Conservation (phyloP, 2,113 vertebrate genomes). For the Bubo bubo region DNA sequence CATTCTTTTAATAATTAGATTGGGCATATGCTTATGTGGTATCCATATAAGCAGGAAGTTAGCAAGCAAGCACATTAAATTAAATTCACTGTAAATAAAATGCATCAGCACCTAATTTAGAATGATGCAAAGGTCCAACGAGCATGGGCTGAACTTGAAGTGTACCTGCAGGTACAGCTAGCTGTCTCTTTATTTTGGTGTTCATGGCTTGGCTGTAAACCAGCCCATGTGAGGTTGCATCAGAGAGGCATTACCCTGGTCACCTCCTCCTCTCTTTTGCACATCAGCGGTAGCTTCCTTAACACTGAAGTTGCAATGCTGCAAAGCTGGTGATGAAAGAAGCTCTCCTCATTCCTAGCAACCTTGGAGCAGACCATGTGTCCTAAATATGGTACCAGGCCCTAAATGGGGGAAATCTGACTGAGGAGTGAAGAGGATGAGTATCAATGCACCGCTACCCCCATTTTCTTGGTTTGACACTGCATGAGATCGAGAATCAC, state of each 20-base stretch:
- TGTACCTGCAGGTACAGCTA: neutral
- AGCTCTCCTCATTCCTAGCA: neutral
- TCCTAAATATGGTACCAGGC: neutral
- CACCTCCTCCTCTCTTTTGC: neutral
- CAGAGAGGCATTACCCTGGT: neutral
- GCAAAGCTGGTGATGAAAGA: neutral
- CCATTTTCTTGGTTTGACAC: neutral
- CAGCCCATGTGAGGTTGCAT: neutral
- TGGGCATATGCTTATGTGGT: constrained; percentile 75
- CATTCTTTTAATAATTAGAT: constrained; percentile 66
- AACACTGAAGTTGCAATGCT: neutral
- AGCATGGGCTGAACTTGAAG: neutral
- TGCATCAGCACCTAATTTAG: constrained; percentile 36
- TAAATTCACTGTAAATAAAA: constrained; percentile 72
- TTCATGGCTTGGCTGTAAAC: constrained; percentile 17
- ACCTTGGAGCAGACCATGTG: accelerated
- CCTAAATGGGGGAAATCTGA: neutral
- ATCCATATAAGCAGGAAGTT: constrained; percentile 77
- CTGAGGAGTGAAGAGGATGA: neutral
- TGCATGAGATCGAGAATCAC: neutral
- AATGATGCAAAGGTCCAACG: neutral
- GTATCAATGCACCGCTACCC: no score
- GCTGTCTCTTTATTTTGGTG: neutral
- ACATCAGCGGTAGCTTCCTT: neutral
- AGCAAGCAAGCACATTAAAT: constrained; percentile 58